These are phyloP conservation scores for Xestia rhomboidea DNA, from an alignment of 2,888 invertebrate genomes.

Conservation along the genomic window DNA sequence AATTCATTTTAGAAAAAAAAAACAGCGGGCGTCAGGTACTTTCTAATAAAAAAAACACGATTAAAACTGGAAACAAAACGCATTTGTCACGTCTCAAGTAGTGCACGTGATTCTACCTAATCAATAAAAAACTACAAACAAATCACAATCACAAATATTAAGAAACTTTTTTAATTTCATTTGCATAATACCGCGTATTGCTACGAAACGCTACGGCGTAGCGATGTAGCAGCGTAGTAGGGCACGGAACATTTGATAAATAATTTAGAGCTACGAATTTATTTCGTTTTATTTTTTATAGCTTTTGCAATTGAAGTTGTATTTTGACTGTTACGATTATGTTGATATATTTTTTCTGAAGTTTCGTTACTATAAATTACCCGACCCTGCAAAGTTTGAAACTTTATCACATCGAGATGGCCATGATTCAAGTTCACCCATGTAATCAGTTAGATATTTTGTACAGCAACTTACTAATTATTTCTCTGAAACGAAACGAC, in stretches of 20 bases:
- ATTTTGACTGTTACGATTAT: not conserved
- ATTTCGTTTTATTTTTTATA: not conserved
- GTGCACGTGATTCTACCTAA: not conserved
- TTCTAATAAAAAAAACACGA: not conserved
- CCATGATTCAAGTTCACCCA: not conserved
- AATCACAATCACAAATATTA: not conserved
- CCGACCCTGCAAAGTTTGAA: not conserved
- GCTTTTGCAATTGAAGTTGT: not conserved
- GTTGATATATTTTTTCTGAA: not conserved
- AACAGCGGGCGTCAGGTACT: too few relatives aligned
- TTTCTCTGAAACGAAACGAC: not conserved
- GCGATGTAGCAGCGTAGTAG: constrained; percentile 43
- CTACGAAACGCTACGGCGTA: constrained; percentile 49
- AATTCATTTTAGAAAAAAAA: too few relatives aligned
- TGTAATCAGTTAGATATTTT: not conserved
- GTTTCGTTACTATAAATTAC: not conserved
- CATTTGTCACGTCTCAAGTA: too few relatives aligned
- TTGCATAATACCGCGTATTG: constrained; percentile 3
- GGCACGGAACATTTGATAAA: not conserved
- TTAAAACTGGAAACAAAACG: not conserved
- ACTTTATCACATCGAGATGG: not conserved
- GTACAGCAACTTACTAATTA: not conserved
- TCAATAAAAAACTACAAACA: not conserved
- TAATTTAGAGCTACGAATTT: not conserved
- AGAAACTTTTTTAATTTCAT: not conserved